Evolutionary conservation across 2,113 vertebrate genomes (phyloP), one percentile per base, ranked within the genome.

Genomic region (Lagopus leucura): DNA sequence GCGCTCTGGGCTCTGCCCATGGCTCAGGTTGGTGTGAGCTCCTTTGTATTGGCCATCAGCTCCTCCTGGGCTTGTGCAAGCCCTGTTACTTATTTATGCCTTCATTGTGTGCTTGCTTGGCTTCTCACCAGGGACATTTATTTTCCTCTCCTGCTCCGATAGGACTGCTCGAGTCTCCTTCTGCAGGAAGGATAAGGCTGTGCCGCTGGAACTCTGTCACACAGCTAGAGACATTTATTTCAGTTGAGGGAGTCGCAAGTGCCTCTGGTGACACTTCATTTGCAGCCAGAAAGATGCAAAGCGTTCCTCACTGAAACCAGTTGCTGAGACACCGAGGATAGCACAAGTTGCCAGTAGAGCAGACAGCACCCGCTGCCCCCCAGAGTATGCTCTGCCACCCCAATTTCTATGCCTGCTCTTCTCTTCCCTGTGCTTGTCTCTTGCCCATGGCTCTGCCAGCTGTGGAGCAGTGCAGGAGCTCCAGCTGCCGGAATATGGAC

Each of bases 141-240:
- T 75, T 36, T 64, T 4, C 7, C 0, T 0, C 42, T 63, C 42
- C n/a, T 4, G 50, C 25, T 47, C 9, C 0, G 0, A 16, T 1
- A 38, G 4, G 66, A 27, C 81, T 2, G 19, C 18, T 38, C 10
- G 2, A 73, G 25, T 47, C 63, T 38, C 75, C 54, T 2, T 40
- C 21, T 12, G 58, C 90, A n/a, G 86, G 3, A 82, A 12, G 90
- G 86, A 60, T 27, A 71, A 19, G 65, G 38, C 72, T 2, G 4
- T 13, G 2, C 40, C 43, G 2, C 91, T n/a, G 80, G 57, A 50
- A 42, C 47, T 15, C 1, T 6, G 32, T 67, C 91, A 43, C 47
- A 1, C 4, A 15, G 73, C 50, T 15, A 6, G 30, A 32, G 24
- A n/a, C 55, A 12, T 74, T 63, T 18, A 76, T 71, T 78, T 66